These are phyloP conservation scores for Pasiphila rectangulata DNA, from an alignment of 2,888 invertebrate genomes.

Conservation along the genomic window DNA sequence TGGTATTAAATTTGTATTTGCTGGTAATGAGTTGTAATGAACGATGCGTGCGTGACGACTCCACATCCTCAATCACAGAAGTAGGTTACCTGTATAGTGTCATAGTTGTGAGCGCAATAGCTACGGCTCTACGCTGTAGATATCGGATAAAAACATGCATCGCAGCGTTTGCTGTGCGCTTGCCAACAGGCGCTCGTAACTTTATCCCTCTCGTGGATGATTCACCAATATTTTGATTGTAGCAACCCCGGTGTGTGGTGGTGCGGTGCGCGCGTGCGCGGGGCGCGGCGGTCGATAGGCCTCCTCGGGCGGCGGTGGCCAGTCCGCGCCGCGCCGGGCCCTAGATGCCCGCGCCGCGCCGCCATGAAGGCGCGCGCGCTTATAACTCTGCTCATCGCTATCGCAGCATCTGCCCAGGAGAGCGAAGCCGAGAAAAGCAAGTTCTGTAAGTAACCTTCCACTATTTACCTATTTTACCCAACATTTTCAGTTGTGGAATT, in stretches of 20 bases:
- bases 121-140: background rate
- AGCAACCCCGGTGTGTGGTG: constrained; percentile 28
- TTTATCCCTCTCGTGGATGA: constrained; percentile 24
- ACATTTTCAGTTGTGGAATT: constrained; percentile 1
- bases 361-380: constrained; percentile 72
- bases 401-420: constrained; percentile 53
- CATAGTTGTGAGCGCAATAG: background rate
- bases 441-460: constrained; percentile 68
- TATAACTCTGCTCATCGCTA: constrained; percentile 55
- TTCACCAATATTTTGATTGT: constrained; percentile 28
- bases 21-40: constrained; percentile 19
- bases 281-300: constrained; percentile 44
- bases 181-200: constrained; percentile 22
- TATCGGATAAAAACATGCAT: background rate
- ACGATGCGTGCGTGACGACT: constrained; percentile 14
- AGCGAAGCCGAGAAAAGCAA: constrained; percentile 76
- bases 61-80: background rate
- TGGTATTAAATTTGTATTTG: constrained; percentile 8
- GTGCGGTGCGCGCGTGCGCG: constrained; percentile 25
- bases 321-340: constrained; percentile 60
- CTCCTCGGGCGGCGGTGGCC: constrained; percentile 27
- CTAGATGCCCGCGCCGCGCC: constrained; percentile 66
- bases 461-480: background rate
- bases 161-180: constrained; percentile 7
- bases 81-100: background rate